Conservation (phyloP, 1,140 invertebrate genomes). For the Rhagoletis zephyria region DNA sequence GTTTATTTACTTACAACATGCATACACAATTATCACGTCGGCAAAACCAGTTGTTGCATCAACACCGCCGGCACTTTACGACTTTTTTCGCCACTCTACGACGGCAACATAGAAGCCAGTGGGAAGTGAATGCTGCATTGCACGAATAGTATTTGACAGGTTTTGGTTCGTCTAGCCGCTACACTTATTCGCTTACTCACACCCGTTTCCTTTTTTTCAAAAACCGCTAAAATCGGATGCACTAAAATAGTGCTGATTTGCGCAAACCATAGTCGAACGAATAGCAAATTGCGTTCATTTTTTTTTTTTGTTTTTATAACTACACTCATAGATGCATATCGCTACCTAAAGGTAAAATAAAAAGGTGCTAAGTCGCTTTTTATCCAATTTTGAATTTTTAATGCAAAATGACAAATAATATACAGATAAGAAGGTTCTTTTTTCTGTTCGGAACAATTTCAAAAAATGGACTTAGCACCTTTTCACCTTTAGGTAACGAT, state of each 20-base stretch:
- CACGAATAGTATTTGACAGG: not conserved
- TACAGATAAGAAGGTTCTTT: no score
- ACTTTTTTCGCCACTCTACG: not conserved
- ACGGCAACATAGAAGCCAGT: not conserved
- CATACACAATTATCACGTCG: not conserved
- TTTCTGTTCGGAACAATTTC: no score
- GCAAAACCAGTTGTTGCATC: not conserved
- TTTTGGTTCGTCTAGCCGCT: not conserved
- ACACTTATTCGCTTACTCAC: not conserved
- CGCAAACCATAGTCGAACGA: not conserved
- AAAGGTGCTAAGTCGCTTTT: no score
- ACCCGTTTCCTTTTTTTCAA: not conserved
- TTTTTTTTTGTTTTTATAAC: not conserved
- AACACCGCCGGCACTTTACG: not conserved
- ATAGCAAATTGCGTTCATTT: not conserved
- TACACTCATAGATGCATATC: no score
- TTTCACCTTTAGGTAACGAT: no score
- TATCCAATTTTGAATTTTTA: no score
- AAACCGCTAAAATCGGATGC: conserved; percentile 4
- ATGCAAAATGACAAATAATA: no score
- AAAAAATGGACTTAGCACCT: no score
- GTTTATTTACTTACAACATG: conserved; percentile 29
- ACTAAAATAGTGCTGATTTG: not conserved
- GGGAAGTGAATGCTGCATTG: not conserved
- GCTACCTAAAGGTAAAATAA: no score